Percentiles rank a stretch among this genome's conserved stretches.
phyloP scores from a whole-genome alignment of 2,113 vertebrate species.

The Coptodon bakossiorum region DNA sequence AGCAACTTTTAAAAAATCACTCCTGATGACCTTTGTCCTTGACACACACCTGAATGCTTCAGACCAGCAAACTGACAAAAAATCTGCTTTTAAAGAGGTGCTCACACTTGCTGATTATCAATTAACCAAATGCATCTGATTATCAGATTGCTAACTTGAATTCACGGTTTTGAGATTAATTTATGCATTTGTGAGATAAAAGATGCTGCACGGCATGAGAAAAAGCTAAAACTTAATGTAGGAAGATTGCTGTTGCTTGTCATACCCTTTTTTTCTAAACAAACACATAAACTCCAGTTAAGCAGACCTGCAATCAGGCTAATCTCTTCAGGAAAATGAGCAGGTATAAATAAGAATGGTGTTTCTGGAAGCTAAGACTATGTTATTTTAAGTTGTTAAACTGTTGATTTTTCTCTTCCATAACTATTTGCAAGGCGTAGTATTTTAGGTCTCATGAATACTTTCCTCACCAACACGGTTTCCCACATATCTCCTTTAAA shows the following conservation, averaged over 20 bases:
- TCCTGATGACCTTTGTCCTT: neutral
- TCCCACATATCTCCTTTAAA: conserved; percentile 1
- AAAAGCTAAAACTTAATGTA: neutral
- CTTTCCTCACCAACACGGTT: neutral
- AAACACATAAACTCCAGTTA: neutral
- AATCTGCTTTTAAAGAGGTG: neutral
- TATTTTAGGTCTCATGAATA: conserved; percentile 18
- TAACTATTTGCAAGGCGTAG: neutral
- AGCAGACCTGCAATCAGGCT: neutral
- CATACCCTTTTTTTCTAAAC: neutral
- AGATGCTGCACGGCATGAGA: neutral
- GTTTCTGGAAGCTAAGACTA: neutral
- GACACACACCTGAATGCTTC: neutral
- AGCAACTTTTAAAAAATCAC: neutral
- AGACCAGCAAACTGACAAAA: neutral
- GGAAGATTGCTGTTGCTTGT: neutral
- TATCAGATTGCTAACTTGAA: neutral
- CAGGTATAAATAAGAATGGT: neutral
- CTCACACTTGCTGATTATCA: neutral
- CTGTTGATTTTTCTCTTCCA: conserved; percentile 6
- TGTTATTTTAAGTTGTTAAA: neutral
- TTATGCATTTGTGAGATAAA: neutral
- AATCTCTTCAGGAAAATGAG: neutral
- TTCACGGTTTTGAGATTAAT: neutral
- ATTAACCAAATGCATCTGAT: neutral